These are phyloP conservation scores for Drosophila virilis DNA, from an alignment of 1,140 invertebrate genomes.

Conservation along the genomic window DNA sequence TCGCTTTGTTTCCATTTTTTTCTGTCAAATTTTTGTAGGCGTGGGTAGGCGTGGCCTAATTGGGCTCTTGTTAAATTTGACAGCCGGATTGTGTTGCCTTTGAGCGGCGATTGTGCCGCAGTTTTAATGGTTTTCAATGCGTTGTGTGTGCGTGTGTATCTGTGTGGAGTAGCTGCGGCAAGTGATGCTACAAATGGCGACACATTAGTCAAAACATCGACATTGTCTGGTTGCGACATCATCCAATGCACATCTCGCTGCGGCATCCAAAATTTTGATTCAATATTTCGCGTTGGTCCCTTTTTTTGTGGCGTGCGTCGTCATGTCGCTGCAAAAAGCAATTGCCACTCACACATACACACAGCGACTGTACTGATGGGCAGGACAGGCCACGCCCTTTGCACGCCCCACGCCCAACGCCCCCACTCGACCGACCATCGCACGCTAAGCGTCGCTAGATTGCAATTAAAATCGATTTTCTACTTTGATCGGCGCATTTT, in stretches of 20 bases:
- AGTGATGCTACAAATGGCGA: constrained; percentile 34
- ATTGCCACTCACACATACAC: constrained; percentile 26
- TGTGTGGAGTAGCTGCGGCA: constrained; percentile 12
- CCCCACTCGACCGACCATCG: constrained; percentile 53
- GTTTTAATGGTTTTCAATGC: constrained; percentile 45
- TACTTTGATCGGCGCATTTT: constrained; percentile 72
- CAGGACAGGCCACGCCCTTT: background rate
- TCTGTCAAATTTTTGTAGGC: constrained; percentile 6
- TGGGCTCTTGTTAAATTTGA: constrained; percentile 43
- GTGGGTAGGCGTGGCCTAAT: constrained; percentile 25
- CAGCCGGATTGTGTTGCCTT: constrained; percentile 32
- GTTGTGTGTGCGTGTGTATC: background rate
- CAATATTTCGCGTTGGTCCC: constrained; percentile 27
- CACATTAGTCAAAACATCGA: constrained; percentile 53
- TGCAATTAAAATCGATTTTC: constrained; percentile 81
- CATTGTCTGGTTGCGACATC: constrained; percentile 33
- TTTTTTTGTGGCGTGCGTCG: constrained; percentile 6
- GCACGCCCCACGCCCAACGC: background rate
- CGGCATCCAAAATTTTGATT: constrained; percentile 41
- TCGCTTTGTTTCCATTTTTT: background rate
- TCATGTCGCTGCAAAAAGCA: constrained; percentile 22
- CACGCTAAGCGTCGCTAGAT: constrained; percentile 55
- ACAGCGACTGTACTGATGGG: background rate
- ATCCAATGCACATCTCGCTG: constrained; percentile 18
- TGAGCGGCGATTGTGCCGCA: constrained; percentile 34